These are phyloP conservation scores for Mellilla xanthometata DNA, from an alignment of 2,888 invertebrate species.

Conservation along the genomic window DNA sequence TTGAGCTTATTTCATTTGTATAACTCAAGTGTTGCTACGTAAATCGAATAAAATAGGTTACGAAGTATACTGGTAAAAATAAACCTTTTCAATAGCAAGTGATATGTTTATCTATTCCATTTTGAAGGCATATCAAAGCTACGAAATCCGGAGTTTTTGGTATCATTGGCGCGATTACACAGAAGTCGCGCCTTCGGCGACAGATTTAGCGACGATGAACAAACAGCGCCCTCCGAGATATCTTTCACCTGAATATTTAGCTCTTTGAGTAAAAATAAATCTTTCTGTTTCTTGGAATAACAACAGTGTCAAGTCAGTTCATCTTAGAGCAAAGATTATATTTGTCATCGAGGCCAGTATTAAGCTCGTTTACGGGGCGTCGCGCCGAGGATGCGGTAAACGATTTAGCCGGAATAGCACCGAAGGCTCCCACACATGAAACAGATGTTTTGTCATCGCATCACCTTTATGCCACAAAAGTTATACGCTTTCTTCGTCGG, in stretches of 20 bases:
- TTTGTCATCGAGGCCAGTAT: constrained; percentile 76
- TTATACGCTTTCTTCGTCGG: constrained; percentile 52
- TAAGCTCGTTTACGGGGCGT: constrained; percentile 71
- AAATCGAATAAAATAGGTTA: constrained; percentile 3
- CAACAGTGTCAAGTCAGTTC: constrained; percentile 76
- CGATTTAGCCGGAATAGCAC: constrained; percentile 61
- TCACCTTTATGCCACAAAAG: constrained; percentile 49
- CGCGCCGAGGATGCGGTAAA: constrained; percentile 65
- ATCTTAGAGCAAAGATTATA: constrained; percentile 78
- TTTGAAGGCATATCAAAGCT: constrained; percentile 70
- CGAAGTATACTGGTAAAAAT: constrained; percentile 33
- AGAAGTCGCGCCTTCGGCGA: constrained; percentile 59
- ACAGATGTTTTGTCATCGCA: constrained; percentile 73
- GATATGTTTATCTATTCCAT: constrained; percentile 70
- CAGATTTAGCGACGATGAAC: constrained; percentile 71
- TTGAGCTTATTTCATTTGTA: no score
- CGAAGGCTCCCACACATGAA: constrained; percentile 51
- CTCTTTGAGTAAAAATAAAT: constrained; percentile 80
- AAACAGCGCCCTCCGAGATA: constrained; percentile 73
- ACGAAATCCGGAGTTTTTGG: constrained; percentile 69
- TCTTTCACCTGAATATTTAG: constrained; percentile 81
- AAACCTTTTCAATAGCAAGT: constrained; percentile 37
- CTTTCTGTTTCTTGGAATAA: constrained; percentile 76
- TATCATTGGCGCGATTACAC: constrained; percentile 80
- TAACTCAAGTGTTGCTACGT: no score